Percentiles rank a stretch among this genome's conserved stretches.
phyloP scores from a whole-genome alignment of 2,113 vertebrate genomes.

The Lepus timidus region DNA sequence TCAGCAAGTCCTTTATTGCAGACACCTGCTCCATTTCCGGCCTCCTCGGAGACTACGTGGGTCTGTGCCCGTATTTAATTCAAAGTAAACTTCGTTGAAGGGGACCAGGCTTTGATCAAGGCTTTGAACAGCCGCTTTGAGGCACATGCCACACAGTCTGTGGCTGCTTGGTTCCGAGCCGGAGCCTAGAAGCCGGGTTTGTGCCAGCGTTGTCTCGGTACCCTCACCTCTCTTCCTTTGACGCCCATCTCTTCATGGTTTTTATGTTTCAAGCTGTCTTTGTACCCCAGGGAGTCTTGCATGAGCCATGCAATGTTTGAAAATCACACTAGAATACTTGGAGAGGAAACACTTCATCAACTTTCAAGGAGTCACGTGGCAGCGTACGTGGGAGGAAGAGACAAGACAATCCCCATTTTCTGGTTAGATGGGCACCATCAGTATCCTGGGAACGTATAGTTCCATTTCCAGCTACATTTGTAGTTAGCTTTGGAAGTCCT shows the following conservation, averaged over 20 bases:
- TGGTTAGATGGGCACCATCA: neutral
- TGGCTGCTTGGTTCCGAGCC: neutral
- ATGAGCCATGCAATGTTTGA: neutral
- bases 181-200: neutral
- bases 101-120: slow-evolving; percentile 66
- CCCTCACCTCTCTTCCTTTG: neutral
- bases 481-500: neutral
- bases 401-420: neutral
- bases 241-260: neutral
- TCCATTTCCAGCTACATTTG: neutral
- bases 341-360: neutral
- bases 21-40: slow-evolving; percentile 57
- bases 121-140: slow-evolving; percentile 64
- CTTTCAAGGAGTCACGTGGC: neutral
- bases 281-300: neutral
- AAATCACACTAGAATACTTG: neutral
- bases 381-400: neutral
- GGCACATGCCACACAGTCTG: neutral
- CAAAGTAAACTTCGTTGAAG: slow-evolving; percentile 71
- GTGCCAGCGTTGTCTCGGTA: neutral
- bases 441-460: neutral
- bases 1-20: slow-evolving; percentile 67
- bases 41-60: slow-evolving; percentile 63
- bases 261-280: neutral
- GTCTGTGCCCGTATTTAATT: slow-evolving; percentile 63